phyloP scores from a whole-genome alignment of 1,140 invertebrate genomes.

The Odontomachus brunneus region DNA sequence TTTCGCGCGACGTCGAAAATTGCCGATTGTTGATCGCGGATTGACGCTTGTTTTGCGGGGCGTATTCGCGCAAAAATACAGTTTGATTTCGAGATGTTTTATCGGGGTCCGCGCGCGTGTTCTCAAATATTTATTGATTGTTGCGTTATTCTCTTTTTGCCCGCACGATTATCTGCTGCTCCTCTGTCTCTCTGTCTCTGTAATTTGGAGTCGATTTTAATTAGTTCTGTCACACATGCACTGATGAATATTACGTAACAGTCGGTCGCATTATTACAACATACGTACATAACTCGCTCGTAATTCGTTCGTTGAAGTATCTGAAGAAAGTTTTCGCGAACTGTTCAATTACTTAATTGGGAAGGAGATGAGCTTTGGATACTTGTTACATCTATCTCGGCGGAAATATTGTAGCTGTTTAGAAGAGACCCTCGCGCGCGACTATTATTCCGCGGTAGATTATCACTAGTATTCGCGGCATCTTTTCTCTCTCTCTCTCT shows the following conservation, averaged over 20 bases:
- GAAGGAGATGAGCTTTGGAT: conserved; percentile 13
- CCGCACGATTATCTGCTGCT: conserved; percentile 28
- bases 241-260: conserved; percentile 39
- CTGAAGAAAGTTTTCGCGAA: conserved; percentile 39
- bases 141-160: conserved; percentile 28
- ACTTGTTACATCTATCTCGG: not conserved
- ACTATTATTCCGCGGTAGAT: not conserved
- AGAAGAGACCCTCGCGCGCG: not conserved
- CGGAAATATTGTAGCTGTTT: not conserved
- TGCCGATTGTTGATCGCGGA: conserved; percentile 5
- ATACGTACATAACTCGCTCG: conserved; percentile 16
- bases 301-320: conserved; percentile 14
- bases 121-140: conserved; percentile 39
- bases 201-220: conserved; percentile 50
- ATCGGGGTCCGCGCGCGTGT: conserved; percentile 16
- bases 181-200: conserved; percentile 30
- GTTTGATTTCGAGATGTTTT: conserved; percentile 23
- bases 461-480: not conserved
- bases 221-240: conserved; percentile 48
- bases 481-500: too few species aligned
- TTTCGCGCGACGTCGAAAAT: not conserved
- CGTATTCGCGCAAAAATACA: conserved; percentile 3
- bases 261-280: conserved; percentile 41
- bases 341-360: conserved; percentile 33
- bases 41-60: conserved; percentile 20